Evolutionary conservation across 2,888 invertebrate species (phyloP).

Genomic region (Phytoseiulus persimilis): DNA sequence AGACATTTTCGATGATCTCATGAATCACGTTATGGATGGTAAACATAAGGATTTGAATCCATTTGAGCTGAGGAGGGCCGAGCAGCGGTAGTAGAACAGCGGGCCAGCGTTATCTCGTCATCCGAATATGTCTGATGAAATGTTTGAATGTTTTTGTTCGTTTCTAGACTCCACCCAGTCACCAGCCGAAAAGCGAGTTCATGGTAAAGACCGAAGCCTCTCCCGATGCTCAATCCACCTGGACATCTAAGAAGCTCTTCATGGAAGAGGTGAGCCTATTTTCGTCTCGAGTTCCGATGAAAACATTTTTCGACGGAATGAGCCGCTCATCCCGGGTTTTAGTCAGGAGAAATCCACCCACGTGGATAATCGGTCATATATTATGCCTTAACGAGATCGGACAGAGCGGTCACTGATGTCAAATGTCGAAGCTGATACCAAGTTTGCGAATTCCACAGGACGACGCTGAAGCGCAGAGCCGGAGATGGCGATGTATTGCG

Average conservation of each 20-base stretch:
- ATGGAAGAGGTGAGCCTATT: slow-evolving; percentile 19
- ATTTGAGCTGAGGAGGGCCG: not conserved
- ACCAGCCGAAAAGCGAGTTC: slow-evolving; percentile 37
- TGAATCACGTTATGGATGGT: too few species aligned
- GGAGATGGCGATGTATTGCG: slow-evolving; percentile 36
- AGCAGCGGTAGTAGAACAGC: not conserved
- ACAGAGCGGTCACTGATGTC: too few species aligned
- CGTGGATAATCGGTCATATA: too few species aligned
- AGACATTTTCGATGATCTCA: too few species aligned
- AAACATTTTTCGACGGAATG: too few species aligned
- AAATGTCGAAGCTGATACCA: not conserved
- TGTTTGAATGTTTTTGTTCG: slow-evolving; percentile 20
- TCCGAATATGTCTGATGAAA: not conserved
- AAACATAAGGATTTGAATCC: not conserved
- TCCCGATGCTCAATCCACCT: slow-evolving; percentile 32
- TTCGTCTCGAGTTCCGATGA: not conserved
- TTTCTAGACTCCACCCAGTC: slow-evolving; percentile 29
- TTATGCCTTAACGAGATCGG: too few species aligned
- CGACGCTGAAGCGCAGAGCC: slow-evolving; percentile 34
- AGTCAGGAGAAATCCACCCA: too few species aligned
- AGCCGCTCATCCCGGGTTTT: too few species aligned
- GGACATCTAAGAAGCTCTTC: slow-evolving; percentile 37
- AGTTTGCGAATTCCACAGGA: not conserved
- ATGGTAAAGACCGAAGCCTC: slow-evolving; percentile 34
- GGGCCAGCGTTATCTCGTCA: not conserved